Base-by-base conservation (phyloP, 53 echinoderm and acorn worm species). In the Paelopatides confundens region DNA sequence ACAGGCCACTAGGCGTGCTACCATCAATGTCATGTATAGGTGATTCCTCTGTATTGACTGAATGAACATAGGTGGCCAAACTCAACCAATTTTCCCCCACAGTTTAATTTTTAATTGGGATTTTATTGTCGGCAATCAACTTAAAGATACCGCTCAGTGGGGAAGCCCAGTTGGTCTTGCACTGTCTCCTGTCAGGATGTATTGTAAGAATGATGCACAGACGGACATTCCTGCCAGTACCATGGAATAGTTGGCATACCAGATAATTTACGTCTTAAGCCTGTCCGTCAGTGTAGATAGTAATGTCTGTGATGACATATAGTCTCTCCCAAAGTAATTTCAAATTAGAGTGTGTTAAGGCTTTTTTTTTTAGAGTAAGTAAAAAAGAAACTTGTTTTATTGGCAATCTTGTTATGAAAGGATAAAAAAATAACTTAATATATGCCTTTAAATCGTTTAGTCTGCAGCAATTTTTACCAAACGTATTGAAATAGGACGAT, bases 61-160 rank as follows among this genome's bases (percentile, higher is more conserved):
- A 46, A 18, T 40, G 39, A 46, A 11, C 28, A 46, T 74, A 74
- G 74, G 74, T 74, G 74, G 74, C 74, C 23, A 5, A 21, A 39
- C 12, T 26, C 8, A 13, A 24, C 15, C 74, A 21, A 28, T 13
- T 74, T 74, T 39, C 39, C 39, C 74, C 36, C 74, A 39, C 74
- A 74, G 74, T 74, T 74, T 74, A 74, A 74, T 74, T 74, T 74
- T 74, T 74, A 74, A 74, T 74, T 74, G 74, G 40, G 74, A 74
- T 74, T 74, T 74, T 74, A 74, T 74, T 74, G 74, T 74, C 74
- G 74, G 74, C 74, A 74, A 74, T 74, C 74, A 74, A 74, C 74
- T 74, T 74, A 47, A 74, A 74, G 74, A 74, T 74, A 40, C 47
- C 18, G 9, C 70, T 35, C 70, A 35, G 70, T 36, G 35, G 70